A percentile compares a stretch with the other conserved stretches of the same genome.
These are phyloP conservation scores for Hoplodrina blanda DNA, from an alignment of 2,888 invertebrate genomes.

Conservation along the genomic window DNA sequence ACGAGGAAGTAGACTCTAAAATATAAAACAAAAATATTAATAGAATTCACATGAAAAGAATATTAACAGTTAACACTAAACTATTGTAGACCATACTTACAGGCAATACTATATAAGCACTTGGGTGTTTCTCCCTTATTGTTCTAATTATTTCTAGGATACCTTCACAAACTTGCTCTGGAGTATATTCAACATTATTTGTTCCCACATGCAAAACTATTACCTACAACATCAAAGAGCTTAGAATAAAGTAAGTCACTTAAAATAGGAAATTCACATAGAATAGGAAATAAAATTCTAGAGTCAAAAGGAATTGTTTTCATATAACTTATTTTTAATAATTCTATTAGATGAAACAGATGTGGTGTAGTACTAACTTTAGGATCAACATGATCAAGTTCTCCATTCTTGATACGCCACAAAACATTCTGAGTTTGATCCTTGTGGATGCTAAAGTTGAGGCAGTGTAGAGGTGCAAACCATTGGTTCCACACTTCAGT, in stretches of 20 bases:
- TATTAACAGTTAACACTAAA: not conserved
- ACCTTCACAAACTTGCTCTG: conserved; percentile 96
- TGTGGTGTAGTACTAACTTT: conserved; percentile 90
- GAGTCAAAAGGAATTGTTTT: too few relatives aligned
- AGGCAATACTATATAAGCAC: conserved; percentile 95
- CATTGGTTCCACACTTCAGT: conserved; percentile 97
- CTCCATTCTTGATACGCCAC: conserved; percentile 97
- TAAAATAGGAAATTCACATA: not conserved
- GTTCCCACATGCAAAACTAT: conserved; percentile 97
- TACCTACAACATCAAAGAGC: conserved; percentile 89
- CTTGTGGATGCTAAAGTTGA: conserved; percentile 97
- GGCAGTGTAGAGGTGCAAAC: conserved; percentile 97
- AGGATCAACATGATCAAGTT: conserved; percentile 96
- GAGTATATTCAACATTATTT: conserved; percentile 95
- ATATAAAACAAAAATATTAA: conserved; percentile 54
- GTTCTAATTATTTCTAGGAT: conserved; percentile 94
- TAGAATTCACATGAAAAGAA: conserved; percentile 1
- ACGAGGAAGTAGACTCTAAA: conserved; percentile 96
- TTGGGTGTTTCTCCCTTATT: conserved; percentile 94
- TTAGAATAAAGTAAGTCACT: conserved; percentile 3
- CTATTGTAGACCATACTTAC: conserved; percentile 89
- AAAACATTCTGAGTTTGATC: conserved; percentile 97
- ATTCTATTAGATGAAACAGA: not conserved
- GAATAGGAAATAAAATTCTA: not conserved
- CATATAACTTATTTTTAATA: not conserved